These are phyloP conservation scores for Tadarida brasiliensis DNA, from an alignment of 2,797 vertebrate genomes.

Conservation along the genomic window DNA sequence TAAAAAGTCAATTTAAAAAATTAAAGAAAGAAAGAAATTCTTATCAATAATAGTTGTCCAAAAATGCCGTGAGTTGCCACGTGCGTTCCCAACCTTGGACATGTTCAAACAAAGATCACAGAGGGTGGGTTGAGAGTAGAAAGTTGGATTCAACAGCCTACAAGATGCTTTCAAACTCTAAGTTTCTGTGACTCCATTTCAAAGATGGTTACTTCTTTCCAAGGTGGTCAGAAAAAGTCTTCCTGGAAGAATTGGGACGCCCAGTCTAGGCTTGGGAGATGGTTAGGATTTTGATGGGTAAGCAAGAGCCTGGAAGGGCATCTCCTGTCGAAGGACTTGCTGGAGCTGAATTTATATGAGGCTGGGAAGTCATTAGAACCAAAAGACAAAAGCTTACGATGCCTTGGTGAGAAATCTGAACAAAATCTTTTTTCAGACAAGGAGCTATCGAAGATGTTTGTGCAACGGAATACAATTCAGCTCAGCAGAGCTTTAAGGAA, in stretches of 20 bases:
- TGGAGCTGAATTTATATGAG: background rate
- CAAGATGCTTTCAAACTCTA: background rate
- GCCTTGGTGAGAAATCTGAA: background rate
- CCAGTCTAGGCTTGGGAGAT: background rate
- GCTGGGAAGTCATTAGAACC: constrained; percentile 31
- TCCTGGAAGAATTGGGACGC: background rate
- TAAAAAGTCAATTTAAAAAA: no score
- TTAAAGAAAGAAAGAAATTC: background rate
- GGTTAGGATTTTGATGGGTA: background rate
- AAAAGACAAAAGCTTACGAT: constrained; percentile 40
- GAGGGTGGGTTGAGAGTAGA: background rate
- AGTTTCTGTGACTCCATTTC: background rate
- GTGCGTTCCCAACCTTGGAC: background rate
- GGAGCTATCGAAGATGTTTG: constrained; percentile 29
- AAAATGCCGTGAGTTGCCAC: background rate
- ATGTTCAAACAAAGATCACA: background rate
- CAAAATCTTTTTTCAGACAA: background rate
- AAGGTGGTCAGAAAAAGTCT: background rate
- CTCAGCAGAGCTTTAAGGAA: constrained; percentile 37
- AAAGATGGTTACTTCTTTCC: background rate
- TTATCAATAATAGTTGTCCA: background rate
- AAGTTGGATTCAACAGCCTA: background rate
- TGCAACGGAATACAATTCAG: constrained; percentile 25
- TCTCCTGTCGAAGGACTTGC: background rate
- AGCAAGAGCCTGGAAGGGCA: background rate